Base-by-base conservation (phyloP, 2,888 invertebrate genomes). In the Cryptus viduatorius region DNA sequence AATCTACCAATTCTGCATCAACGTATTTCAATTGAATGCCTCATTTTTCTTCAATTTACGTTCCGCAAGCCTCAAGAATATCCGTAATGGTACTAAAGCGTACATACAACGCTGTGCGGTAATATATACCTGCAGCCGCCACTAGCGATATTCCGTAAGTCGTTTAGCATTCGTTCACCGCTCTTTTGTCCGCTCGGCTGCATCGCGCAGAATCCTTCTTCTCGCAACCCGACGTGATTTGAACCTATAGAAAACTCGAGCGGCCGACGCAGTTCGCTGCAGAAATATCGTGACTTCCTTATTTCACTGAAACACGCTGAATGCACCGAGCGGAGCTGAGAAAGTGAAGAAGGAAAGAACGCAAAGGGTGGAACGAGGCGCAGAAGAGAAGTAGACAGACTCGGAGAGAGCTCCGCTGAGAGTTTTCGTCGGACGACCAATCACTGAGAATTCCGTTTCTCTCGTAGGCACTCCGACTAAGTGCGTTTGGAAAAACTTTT, bases 101-200 rank as follows among this genome's bases (percentile, higher is more conserved):
- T 42, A 56, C 8, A 8, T 8, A 37, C 37, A 37, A 37, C 37
- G 37, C 7, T 7, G 37, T 4, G 8, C 5, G 37, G 8, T 37
- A 37, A 37, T 37, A 37, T 37, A 37, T 56, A 56, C 56, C 56
- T 19, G 24, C 24, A 12, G 75, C 64, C 67, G 75, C 64, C 67
- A 64, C 29, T 67, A 37, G 16, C 65, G 69, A 72, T 61, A 76
- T 79, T 69, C 46, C 56, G 61, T 61, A 79, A 83, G 76, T 69
- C 79, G 79, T 76, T 76, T 67, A 68, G 48, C 75, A 79, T 76
- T 83, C 75, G 65, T 65, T 79, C 69, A 59, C 56, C 46, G 73
- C 37, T 64, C 79, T 79, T 83, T 76, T 76, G 75, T 79, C n/a
- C 72, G 72, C 24, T 10, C 29, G n/a, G 42, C 24, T 71, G 64